phyloP scores from a whole-genome alignment of 2,797 vertebrate species.

The Eremophila alpestris region DNA sequence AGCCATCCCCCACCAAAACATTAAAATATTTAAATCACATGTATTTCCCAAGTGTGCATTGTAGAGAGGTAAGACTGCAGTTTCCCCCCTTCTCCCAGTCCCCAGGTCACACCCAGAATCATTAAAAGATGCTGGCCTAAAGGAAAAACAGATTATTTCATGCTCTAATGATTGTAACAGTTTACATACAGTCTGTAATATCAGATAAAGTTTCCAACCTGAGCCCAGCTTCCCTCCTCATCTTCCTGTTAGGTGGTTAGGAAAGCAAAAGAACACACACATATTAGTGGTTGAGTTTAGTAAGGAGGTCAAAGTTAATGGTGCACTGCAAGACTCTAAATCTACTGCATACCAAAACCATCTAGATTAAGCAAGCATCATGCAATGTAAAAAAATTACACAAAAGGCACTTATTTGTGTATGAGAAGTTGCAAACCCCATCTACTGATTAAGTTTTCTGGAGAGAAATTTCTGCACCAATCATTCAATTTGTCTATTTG shows the following conservation, averaged over 20 bases:
- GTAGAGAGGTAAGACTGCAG: background rate
- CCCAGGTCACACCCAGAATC: background rate
- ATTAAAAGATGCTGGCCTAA: background rate
- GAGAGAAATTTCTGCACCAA: background rate
- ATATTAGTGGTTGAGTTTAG: conserved; percentile 76
- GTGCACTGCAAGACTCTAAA: background rate
- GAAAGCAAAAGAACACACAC: conserved; percentile 87
- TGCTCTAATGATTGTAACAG: conserved; percentile 22
- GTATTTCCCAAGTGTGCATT: background rate
- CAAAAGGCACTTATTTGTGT: background rate
- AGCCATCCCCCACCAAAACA: background rate
- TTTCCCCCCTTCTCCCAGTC: background rate
- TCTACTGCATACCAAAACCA: background rate
- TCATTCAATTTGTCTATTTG: background rate
- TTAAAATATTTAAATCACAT: background rate
- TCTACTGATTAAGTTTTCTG: conserved; percentile 4
- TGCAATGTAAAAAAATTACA: conserved; percentile 39
- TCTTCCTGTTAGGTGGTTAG: conserved; percentile 97
- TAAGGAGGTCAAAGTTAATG: background rate
- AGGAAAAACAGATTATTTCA: background rate
- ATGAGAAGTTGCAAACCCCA: conserved; percentile 12
- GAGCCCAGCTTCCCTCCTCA: conserved; percentile 99
- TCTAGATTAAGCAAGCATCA: conserved; percentile 43
- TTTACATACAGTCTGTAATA: conserved; percentile 47
- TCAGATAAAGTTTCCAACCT: conserved; percentile 89